Evolutionary conservation across 2,797 vertebrate species (phyloP), one percentile per base, ranked within the genome.

Genomic region (Chelon labrosus): DNA sequence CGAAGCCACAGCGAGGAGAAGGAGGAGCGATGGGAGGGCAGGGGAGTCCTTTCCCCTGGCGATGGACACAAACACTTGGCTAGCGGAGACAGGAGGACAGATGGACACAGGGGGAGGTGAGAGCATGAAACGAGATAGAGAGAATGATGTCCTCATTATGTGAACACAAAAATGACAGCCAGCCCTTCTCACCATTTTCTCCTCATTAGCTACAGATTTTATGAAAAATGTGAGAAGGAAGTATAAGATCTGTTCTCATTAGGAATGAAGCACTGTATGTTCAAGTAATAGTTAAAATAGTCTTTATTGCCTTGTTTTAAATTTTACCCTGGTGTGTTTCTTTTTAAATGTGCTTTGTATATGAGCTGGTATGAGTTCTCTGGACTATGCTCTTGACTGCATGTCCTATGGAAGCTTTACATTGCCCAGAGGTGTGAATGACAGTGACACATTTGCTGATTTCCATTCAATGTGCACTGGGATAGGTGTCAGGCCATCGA

Each of bases 1-100:
- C 93, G 93, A 71, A 97, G 95, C 69, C 95, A 95, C 85, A 95
- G 95, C 0, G 96, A 97, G 64, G 97, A 97, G 86, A 96, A 95
- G 55, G 96, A 96, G 68, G 93, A 93, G 35, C 80, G 92, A 0
- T 93, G 92, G 92, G 93, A 92, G 39, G 77, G 86, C 42, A 81
- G 80, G 61, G 81, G 88, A 57, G 71, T 83, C 60, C 84, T 89
- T 6, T 93, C 90, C 27, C 89, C 90, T 3, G 82, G 82, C 2
- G 91, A 94, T 4, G 89, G 90, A 53, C 70, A 73, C 79, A 92
- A 84, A 62, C 84, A 86, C 37, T 73, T 85, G 70, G 68, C 85
- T 39, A 10, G 80, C 31, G 91, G 79, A 46, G 90, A 93, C 56
- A 87, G 71, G 61, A 88, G 82, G 75, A 53, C 77, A 62, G 92